Percentiles rank a stretch among this genome's conserved stretches.
Conservation (phyloP, 1,140 invertebrate genomes). For the Ceratosolen solmsi region DNA sequence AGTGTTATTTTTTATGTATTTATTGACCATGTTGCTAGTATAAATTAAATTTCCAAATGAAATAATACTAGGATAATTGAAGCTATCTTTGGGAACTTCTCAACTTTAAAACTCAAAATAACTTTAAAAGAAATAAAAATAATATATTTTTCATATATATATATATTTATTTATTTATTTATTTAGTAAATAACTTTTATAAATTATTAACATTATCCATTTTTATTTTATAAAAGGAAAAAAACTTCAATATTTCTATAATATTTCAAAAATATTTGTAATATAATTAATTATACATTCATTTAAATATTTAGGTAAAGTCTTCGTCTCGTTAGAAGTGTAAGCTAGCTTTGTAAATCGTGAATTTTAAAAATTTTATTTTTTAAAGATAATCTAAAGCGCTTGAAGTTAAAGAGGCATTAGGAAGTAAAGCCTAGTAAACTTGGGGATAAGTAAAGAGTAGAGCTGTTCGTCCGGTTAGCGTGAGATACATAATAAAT, state of each 20-base stretch:
- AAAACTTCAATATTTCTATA: no score
- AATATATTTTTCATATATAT: no score
- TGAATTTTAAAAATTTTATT: conserved; percentile 47
- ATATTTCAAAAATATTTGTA: no score
- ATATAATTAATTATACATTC: no score
- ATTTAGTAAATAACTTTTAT: no score
- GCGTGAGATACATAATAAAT: conserved; percentile 72
- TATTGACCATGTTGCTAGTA: not conserved
- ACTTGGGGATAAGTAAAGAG: conserved; percentile 61
- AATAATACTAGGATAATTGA: not conserved
- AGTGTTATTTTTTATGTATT: not conserved
- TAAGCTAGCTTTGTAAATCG: not conserved
- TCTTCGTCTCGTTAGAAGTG: not conserved
- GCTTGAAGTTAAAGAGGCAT: conserved; percentile 61
- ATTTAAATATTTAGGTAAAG: no score
- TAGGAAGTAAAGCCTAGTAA: conserved; percentile 61
- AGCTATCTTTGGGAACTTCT: no score
- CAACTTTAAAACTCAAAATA: no score
- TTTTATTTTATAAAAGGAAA: no score
- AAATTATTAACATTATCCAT: no score
- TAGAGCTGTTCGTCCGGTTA: conserved; percentile 60
- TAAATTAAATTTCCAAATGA: not conserved
- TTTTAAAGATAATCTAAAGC: conserved; percentile 57
- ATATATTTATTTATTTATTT: no score
- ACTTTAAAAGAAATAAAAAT: no score